phyloP scores from a whole-genome alignment of 1,140 invertebrate species.

The Chironomus tepperi region DNA sequence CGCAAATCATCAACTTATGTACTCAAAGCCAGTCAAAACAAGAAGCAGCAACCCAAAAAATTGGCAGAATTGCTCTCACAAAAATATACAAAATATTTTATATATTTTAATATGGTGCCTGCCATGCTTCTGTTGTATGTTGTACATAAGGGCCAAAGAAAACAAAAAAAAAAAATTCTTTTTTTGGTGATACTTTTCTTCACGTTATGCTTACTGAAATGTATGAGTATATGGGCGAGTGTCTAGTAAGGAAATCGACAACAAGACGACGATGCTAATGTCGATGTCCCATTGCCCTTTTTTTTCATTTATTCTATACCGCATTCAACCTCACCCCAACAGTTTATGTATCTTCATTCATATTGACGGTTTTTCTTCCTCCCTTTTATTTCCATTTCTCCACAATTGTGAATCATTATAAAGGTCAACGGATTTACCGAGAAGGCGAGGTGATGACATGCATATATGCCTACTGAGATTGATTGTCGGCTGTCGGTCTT shows the following conservation, averaged over 20 bases:
- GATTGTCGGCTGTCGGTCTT: not conserved
- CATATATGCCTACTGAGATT: slow-evolving; percentile 7
- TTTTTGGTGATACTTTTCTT: no score
- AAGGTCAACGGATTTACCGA: slow-evolving; percentile 16
- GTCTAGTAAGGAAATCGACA: not conserved
- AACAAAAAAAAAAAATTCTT: not conserved
- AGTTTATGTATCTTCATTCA: not conserved
- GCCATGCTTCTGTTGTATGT: not conserved
- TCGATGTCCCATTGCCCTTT: not conserved
- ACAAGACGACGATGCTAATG: no score
- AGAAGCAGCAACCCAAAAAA: no score
- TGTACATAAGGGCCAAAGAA: not conserved
- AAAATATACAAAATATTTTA: slow-evolving; percentile 6
- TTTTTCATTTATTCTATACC: not conserved
- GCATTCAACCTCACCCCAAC: not conserved
- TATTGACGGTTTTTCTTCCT: not conserved
- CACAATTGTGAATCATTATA: not conserved
- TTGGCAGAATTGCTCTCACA: no score
- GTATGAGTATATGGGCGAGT: not conserved
- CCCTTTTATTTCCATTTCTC: not conserved
- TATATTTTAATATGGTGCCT: slow-evolving; percentile 9
- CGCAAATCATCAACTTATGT: no score
- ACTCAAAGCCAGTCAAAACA: no score
- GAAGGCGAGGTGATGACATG: slow-evolving; percentile 13
- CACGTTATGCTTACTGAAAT: not conserved